These are phyloP conservation scores for Lacerta bilineata DNA, from an alignment of 2,797 vertebrate species.

Conservation along the genomic window DNA sequence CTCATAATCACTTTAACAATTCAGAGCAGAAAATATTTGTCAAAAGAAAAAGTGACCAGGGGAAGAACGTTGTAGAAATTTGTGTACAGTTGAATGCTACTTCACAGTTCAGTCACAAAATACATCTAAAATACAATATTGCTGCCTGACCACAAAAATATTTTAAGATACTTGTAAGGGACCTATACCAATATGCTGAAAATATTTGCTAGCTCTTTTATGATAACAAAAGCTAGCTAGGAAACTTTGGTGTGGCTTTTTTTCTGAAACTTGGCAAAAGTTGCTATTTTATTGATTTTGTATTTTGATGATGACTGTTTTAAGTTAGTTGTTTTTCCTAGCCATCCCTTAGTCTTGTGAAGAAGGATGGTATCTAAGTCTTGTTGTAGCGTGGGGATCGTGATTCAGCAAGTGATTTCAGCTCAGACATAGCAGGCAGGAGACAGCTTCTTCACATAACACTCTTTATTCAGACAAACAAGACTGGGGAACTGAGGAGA, in stretches of 20 bases:
- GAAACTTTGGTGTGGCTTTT: neutral
- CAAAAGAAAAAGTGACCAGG: conserved; percentile 49
- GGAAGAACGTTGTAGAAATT: neutral
- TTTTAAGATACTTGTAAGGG: conserved; percentile 7
- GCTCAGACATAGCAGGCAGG: no score
- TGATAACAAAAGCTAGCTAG: neutral
- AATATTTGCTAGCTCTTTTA: conserved; percentile 30
- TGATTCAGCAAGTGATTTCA: no score
- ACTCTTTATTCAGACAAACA: no score
- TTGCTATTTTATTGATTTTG: no score
- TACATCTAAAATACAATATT: conserved; percentile 49
- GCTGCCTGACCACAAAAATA: conserved; percentile 42
- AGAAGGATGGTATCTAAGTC: no score
- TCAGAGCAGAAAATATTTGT: conserved; percentile 42
- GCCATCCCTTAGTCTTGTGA: no score
- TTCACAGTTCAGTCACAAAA: neutral
- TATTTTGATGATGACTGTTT: no score
- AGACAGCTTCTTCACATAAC: no score
- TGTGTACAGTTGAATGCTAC: neutral
- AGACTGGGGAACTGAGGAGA: no score
- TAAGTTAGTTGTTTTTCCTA: no score
- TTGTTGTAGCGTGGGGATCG: no score
- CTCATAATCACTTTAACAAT: neutral
- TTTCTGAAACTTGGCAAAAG: neutral
- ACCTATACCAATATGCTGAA: conserved; percentile 28